Base-by-base conservation (phyloP, 1,140 invertebrate species). In the Yoshiicerus persimilis region DNA sequence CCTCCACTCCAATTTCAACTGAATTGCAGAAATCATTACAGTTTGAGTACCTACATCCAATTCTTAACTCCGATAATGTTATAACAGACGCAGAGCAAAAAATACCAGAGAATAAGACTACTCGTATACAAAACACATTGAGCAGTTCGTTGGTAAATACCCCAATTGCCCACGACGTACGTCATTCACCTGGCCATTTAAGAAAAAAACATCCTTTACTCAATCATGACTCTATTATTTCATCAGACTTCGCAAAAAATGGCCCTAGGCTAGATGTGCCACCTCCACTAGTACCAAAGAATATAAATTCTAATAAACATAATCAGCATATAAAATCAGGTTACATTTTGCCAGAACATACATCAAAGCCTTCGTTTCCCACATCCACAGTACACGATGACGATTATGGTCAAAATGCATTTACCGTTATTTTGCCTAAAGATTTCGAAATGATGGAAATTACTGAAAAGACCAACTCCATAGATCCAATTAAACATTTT, bases 81-180 rank as follows among this genome's bases (percentile, higher is more conserved):
- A 62, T 90, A 11, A 84, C 83, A 30, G 66, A 90, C 30, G 36
- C 20, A 2, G 47, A 47, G 23, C 56, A 83, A 20, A 89, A 90
- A 70, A 62, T 89, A 5, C 90, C 90, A 23, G 90, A 90, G 20
- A 87, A 90, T 75, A 90, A 90, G 80, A 88, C 89, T n/a, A 70
- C 88, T 1, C 41, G 30, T 2, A 85, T 90, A 64, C 62, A 47
- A 20, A 88, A 89, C 32, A 75, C 80, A 25, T 39, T 90, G 23
- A 88, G 87, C 36, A 66, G 86, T 10, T n/a, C 16, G 6, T 13
- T 84, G 6, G 80, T 75, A 56, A 80, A 75, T 6, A 84, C 36
- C 20, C 84, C 84, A 4, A 41, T 90, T 20, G 56, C 87, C 25
- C 90, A 87, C 20, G 90, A 89, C 20, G 38, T 84, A 8, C 38